Evolutionary conservation across 2,113 vertebrate genomes (phyloP), one percentile per base, ranked within the genome.

Genomic region (Saimiri boliviensis): DNA sequence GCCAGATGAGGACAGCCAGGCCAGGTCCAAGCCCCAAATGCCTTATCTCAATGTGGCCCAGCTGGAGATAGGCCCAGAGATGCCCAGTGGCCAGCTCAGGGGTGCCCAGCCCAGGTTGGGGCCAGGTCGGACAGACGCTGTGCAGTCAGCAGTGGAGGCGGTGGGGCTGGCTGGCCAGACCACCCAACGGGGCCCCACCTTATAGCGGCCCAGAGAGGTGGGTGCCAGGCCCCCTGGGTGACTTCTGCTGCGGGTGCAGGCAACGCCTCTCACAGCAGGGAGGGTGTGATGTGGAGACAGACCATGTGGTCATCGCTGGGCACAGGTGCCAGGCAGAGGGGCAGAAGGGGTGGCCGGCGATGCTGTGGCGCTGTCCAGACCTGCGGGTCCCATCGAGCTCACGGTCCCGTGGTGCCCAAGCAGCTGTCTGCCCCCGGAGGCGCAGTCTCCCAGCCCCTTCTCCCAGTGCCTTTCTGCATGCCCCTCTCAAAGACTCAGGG

Each of bases 311-410:
- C 42, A 13, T 23, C 2, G 71, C 77, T 86, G 9, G 11, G 35
- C 1, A 49, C 30, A 71, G 92, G 90, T 25, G 9, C 19, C 11
- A 40, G 37, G 87, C 58, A 1, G 0, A 73, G 40, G 13, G 20
- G 10, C 2, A 0, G 13, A 47, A 32, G 5, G 20, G 32, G 76
- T 4, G 17, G 91, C 17, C 0, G 0, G 71, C 45, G 35, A 30
- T 10, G 3, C 45, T 0, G 7, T 47, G 21, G 27, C 13, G 0
- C 9, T 25, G 16, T 71, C 35, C 4, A n/a, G 25, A 35, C 74
- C 81, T 2, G 3, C 2, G 3, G 10, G 16, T 21, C 12, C 60
- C 74, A n/a, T 25, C 3, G 6, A 82, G n/a, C 23, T 0, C 35
- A 4, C 1, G 0, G 3, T 8, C 14, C 56, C 63, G 0, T 11